Evolutionary conservation across 1,140 invertebrate genomes (phyloP).

Genomic region (Drosophila subpulchrella): DNA sequence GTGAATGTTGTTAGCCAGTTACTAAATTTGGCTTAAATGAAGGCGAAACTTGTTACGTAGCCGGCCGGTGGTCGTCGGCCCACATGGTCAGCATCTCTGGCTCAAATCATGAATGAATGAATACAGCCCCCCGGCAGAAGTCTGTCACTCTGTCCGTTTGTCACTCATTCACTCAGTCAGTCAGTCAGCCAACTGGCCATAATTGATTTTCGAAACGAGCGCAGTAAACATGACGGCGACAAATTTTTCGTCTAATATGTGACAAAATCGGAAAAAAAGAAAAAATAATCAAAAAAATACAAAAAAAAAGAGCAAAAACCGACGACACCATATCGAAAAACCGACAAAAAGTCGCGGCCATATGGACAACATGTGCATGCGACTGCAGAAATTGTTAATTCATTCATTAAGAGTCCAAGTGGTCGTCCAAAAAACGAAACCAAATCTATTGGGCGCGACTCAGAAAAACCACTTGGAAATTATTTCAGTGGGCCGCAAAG

Average conservation of each 20-base stretch:
- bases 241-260: constrained; percentile 70
- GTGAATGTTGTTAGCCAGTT: constrained; percentile 74
- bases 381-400: constrained; percentile 52
- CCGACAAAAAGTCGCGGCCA: constrained; percentile 30
- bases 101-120: constrained; percentile 76
- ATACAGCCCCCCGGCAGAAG: constrained; percentile 44
- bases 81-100: constrained; percentile 57
- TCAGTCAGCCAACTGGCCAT: constrained; percentile 50
- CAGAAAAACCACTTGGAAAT: constrained; percentile 13
- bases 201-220: constrained; percentile 73
- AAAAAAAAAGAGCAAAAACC: constrained; percentile 29
- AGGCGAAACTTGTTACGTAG: constrained; percentile 81
- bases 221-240: constrained; percentile 72
- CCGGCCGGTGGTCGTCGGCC: constrained; percentile 66
- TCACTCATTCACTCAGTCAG: constrained; percentile 23
- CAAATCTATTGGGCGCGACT: constrained; percentile 24
- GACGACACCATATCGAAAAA: constrained; percentile 38
- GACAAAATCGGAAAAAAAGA: constrained; percentile 24
- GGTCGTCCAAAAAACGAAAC: constrained; percentile 17
- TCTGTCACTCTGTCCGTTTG: constrained; percentile 44
- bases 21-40: constrained; percentile 81
- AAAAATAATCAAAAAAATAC: not conserved
- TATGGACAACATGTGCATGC: constrained; percentile 55
- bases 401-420: constrained; percentile 45
- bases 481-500: constrained; percentile 25